Percentiles rank a stretch among this genome's conserved stretches.
phyloP scores from a whole-genome alignment of 35 echinoderm and acorn worm genomes.

The Ophiothrix spiculata region DNA sequence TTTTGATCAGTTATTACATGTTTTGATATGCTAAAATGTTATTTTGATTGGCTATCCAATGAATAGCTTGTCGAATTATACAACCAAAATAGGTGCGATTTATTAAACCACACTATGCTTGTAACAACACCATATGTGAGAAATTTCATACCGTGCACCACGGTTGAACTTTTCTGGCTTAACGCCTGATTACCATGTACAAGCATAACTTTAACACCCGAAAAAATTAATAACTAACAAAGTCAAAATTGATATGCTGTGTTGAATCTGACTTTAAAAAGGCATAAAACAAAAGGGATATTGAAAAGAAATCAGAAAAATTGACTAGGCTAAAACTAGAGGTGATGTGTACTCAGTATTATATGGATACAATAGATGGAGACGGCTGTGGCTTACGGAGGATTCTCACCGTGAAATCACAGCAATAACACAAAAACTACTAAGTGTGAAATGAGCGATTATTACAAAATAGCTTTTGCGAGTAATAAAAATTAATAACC shows the following conservation, averaged over 20 bases:
- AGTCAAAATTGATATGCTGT: constrained; percentile 4
- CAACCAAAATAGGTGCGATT: neutral
- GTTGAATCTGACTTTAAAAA: neutral
- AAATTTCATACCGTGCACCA: constrained; percentile 1
- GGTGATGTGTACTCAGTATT: neutral
- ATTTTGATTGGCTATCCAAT: neutral
- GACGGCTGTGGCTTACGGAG: neutral
- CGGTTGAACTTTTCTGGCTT: neutral
- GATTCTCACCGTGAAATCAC: neutral
- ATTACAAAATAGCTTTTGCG: neutral
- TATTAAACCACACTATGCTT: neutral
- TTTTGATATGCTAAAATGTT: constrained; percentile 10
- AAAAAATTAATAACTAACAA: constrained; percentile 14
- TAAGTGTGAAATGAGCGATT: neutral
- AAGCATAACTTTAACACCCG: constrained; percentile 14
- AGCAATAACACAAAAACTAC: neutral
- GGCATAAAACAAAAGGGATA: too few relatives aligned
- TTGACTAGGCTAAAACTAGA: neutral
- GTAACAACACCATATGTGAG: neutral
- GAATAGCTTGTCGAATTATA: neutral
- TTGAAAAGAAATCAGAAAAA: neutral
- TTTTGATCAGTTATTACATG: neutral
- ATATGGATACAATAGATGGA: neutral
- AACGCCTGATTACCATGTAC: neutral
- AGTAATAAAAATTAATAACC: neutral